Evolutionary conservation across 2,113 vertebrate genomes (phyloP).

Genomic region (Oreochromis tanganicae): DNA sequence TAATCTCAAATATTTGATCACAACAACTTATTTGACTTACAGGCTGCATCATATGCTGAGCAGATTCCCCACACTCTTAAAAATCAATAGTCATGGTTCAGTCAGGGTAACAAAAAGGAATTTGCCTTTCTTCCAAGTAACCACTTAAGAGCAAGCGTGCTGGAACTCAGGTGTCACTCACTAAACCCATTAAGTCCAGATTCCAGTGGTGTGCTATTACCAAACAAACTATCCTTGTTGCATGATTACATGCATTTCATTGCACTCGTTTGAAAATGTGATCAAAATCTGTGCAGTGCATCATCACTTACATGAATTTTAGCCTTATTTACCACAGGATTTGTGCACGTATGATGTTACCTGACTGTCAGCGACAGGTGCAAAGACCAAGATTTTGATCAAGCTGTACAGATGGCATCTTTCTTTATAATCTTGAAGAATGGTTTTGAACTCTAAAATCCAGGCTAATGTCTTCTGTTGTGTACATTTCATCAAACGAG

Average conservation of each 20-base stretch:
- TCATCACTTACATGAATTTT: neutral
- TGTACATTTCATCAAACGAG: neutral
- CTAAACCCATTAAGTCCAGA: neutral
- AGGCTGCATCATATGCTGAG: neutral
- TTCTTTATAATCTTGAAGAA: neutral
- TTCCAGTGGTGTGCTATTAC: neutral
- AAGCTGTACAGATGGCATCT: neutral
- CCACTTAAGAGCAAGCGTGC: neutral
- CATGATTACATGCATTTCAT: neutral
- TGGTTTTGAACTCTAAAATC: neutral
- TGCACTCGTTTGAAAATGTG: neutral
- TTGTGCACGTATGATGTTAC: neutral
- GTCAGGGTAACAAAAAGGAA: neutral
- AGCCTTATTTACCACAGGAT: neutral
- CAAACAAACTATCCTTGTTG: neutral
- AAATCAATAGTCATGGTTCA: neutral
- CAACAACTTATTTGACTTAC: neutral
- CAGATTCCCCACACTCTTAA: neutral
- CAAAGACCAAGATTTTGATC: neutral
- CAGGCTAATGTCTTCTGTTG: neutral
- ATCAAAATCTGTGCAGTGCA: neutral
- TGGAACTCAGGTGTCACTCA: neutral
- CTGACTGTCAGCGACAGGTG: neutral
- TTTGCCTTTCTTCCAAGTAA: neutral
- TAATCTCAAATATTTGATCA: neutral